Percentiles rank a stretch among this genome's conserved stretches.
These are phyloP conservation scores for Trididemnum clinides DNA, from an alignment of 23 tunicate genomes.

Conservation along the genomic window DNA sequence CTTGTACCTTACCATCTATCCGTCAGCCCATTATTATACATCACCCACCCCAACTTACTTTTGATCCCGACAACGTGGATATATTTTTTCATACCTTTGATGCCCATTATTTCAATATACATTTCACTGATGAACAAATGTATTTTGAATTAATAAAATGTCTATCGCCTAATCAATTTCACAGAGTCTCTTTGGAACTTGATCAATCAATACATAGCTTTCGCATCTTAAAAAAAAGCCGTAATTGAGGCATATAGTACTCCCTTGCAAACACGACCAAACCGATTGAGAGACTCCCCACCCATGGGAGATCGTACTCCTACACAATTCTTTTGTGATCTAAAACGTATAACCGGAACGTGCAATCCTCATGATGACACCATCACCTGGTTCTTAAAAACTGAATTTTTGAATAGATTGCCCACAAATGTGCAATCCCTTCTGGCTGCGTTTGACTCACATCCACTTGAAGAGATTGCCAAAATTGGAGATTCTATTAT, in stretches of 20 bases:
- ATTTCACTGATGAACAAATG: not conserved
- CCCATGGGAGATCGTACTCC: slow-evolving; percentile 17
- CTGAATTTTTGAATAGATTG: not conserved
- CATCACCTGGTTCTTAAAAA: not conserved
- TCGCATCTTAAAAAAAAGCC: not conserved
- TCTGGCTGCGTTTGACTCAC: not conserved
- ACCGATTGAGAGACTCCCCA: not conserved
- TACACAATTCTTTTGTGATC: not conserved
- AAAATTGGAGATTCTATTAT: slow-evolving; percentile 1
- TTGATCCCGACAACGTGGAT: not conserved
- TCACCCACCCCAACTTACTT: not conserved
- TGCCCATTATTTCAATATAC: not conserved
- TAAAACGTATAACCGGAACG: not conserved
- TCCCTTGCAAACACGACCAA: not conserved
- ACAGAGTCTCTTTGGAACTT: not conserved
- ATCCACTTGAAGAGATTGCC: not conserved
- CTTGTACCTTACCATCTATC: too few relatives aligned
- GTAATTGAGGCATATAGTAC: not conserved
- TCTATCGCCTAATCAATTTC: not conserved
- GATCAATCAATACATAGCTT: not conserved
- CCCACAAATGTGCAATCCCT: not conserved
- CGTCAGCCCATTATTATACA: not conserved
- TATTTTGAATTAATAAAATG: not conserved
- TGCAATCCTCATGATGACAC: not conserved
- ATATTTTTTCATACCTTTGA: slow-evolving; percentile 11